Conservation (phyloP, 2,888 invertebrate species). For the Allolobophora icterica region DNA sequence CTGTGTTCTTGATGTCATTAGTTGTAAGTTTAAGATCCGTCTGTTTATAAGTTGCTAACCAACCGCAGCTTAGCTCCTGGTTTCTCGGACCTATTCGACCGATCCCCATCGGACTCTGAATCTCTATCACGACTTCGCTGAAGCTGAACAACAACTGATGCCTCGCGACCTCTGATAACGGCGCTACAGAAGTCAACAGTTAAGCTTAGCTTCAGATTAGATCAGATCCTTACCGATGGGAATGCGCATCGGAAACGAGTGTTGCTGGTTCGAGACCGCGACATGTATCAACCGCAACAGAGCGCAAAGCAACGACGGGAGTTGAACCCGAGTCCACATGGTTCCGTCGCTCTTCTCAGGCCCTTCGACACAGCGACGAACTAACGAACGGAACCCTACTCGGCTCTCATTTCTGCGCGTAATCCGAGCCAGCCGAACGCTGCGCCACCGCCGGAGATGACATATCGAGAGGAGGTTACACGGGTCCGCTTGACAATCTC, state of each 20-base stretch:
- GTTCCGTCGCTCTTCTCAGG: neutral
- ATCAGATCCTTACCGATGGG: neutral
- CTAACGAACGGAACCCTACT: neutral
- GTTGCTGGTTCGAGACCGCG: neutral
- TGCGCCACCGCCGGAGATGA: neutral
- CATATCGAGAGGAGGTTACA: neutral
- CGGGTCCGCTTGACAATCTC: neutral
- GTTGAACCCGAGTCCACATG: neutral
- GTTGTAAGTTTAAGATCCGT: too few species aligned
- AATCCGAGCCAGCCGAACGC: neutral
- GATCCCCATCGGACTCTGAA: too few species aligned
- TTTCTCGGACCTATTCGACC: too few species aligned
- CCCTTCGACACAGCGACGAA: neutral
- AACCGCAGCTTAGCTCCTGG: too few species aligned
- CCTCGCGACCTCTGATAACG: too few species aligned
- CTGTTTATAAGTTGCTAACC: too few species aligned
- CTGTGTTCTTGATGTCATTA: too few species aligned
- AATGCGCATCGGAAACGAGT: conserved; percentile 15
- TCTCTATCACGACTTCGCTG: too few species aligned
- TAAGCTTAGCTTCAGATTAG: too few species aligned
- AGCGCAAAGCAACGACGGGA: neutral
- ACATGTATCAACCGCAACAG: neutral
- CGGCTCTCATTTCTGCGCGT: conserved; percentile 7
- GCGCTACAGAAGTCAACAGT: too few species aligned
- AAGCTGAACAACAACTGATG: too few species aligned